Evolutionary conservation across 1,140 invertebrate species (phyloP).

Genomic region (Dinoponera quadriceps): DNA sequence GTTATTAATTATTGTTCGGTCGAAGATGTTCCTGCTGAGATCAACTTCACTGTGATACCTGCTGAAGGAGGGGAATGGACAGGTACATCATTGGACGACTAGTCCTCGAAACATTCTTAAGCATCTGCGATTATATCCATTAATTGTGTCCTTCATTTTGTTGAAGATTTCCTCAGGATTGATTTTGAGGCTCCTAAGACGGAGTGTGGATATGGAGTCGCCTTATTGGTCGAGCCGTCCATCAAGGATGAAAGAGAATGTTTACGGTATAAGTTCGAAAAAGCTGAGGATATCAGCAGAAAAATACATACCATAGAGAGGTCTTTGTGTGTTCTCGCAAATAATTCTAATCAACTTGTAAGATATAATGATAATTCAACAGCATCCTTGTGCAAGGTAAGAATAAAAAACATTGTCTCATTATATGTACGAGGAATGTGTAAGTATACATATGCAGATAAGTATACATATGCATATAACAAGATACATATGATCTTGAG

Average conservation of each 20-base stretch:
- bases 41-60: not conserved
- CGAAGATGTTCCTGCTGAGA: constrained; percentile 14
- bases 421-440: not conserved
- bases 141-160: constrained; percentile 17
- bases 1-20: not conserved
- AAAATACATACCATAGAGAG: not conserved
- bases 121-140: not conserved
- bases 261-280: not conserved
- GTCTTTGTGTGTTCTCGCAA: not conserved
- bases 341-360: not conserved
- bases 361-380: constrained; percentile 21
- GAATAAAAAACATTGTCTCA: constrained; percentile 5
- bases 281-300: not conserved
- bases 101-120: not conserved
- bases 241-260: constrained; percentile 21
- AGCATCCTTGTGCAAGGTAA: constrained; percentile 2
- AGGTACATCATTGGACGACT: not conserved
- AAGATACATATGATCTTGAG: not conserved
- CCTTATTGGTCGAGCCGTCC: constrained; percentile 28
- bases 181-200: constrained; percentile 16
- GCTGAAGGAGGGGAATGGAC: not conserved
- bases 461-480: not conserved
- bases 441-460: not conserved
- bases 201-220: not conserved
- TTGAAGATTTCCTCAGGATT: not conserved